Evolutionary conservation across 2,797 vertebrate genomes (phyloP).

Genomic region (Percopsis omiscomaycus): DNA sequence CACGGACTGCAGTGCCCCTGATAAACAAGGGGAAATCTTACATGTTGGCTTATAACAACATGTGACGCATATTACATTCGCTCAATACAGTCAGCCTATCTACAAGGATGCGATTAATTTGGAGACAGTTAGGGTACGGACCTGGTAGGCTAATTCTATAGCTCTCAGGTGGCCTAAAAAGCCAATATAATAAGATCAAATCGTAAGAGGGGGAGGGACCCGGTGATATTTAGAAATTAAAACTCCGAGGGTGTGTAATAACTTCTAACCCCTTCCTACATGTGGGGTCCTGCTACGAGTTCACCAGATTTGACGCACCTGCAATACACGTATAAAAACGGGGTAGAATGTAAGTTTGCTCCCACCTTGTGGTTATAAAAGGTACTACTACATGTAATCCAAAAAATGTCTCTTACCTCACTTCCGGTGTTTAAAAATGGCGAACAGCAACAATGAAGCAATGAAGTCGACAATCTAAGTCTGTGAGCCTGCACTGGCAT

Average conservation of each 20-base stretch:
- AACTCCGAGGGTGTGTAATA: constrained; percentile 28
- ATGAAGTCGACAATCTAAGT: neutral
- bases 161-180: neutral
- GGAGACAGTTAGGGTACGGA: too few relatives aligned
- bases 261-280: constrained; percentile 31
- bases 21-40: constrained; percentile 45
- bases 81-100: too few relatives aligned
- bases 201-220: neutral
- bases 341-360: constrained; percentile 4
- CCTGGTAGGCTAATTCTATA: neutral
- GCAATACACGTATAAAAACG: constrained; percentile 16
- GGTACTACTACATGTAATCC: too few relatives aligned
- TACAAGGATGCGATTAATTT: too few relatives aligned
- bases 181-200: neutral
- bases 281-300: neutral
- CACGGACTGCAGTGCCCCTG: constrained; percentile 76
- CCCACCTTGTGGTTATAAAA: constrained; percentile 35
- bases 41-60: constrained; percentile 7
- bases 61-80: neutral
- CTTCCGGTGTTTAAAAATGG: constrained; percentile 75
- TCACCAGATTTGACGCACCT: constrained; percentile 35
- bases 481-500: constrained; percentile 30
- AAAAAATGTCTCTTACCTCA: constrained; percentile 28
- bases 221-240: neutral
- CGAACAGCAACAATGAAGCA: constrained; percentile 23